Percentiles rank a stretch among this genome's conserved stretches.
Evolutionary conservation across 2,888 invertebrate genomes (phyloP).

Genomic region (Germaria angustata): DNA sequence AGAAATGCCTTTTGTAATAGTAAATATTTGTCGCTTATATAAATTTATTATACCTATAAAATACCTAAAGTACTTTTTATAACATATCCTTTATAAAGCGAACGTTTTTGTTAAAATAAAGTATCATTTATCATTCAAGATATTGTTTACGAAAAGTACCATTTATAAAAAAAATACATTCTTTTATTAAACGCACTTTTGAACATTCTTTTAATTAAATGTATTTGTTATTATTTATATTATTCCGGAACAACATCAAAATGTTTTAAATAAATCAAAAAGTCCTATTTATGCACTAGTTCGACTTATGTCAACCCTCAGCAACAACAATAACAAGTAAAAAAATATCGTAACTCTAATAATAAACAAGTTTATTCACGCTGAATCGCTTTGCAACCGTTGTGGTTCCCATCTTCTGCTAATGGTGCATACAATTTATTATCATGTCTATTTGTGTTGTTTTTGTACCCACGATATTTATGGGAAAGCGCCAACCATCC

Average conservation of each 20-base stretch:
- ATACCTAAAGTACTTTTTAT: no score
- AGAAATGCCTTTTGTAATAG: not conserved
- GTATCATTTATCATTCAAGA: not conserved
- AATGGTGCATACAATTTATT: conserved; percentile 64
- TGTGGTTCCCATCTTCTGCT: conserved; percentile 49
- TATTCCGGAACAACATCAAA: not conserved
- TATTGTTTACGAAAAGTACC: not conserved
- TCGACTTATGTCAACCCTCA: not conserved
- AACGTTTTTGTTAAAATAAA: not conserved
- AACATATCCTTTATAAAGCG: no score
- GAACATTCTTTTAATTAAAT: not conserved
- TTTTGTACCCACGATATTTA: conserved; percentile 61
- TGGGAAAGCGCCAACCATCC: conserved; percentile 64
- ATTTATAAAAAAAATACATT: not conserved
- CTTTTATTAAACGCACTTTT: not conserved
- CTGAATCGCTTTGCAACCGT: not conserved
- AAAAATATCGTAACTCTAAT: not conserved
- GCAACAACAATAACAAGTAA: not conserved
- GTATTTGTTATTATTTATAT: not conserved
- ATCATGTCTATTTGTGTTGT: conserved; percentile 30
- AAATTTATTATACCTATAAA: no score
- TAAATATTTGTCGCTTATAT: no score
- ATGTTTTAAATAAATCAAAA: not conserved
- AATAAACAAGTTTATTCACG: conserved; percentile 5
- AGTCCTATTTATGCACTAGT: not conserved